These are phyloP conservation scores for Choloepus didactylus DNA, from an alignment of 2,797 vertebrate genomes.

Conservation along the genomic window DNA sequence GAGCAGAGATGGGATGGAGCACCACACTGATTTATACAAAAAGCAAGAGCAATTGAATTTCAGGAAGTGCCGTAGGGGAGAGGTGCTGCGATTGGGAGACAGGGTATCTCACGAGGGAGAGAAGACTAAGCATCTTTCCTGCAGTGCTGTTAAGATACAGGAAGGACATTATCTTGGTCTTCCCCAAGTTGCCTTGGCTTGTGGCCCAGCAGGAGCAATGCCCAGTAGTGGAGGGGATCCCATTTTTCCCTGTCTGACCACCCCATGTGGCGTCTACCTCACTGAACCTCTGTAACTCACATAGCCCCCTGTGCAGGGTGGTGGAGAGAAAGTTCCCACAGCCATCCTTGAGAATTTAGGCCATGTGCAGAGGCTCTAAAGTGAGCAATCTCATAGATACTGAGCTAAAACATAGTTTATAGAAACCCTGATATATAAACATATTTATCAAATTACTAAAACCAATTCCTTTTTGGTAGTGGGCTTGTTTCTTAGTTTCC, in stretches of 20 bases:
- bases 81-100: background rate
- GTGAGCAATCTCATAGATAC: background rate
- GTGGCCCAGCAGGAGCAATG: background rate
- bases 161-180: background rate
- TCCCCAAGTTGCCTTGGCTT: background rate
- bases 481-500: no score
- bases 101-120: background rate
- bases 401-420: background rate
- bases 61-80: fast-evolving
- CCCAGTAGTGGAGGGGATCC: fast-evolving
- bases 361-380: no score
- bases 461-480: background rate
- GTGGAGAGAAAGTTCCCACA: background rate
- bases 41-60: background rate
- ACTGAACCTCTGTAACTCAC: background rate
- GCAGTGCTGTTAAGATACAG: background rate
- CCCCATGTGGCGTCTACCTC: fast-evolving
- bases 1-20: background rate
- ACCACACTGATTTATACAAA: background rate
- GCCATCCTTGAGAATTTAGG: background rate
- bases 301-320: background rate
- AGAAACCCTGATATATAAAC: background rate
- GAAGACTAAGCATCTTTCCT: no score
- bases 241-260: no score
- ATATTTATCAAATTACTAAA: background rate